Percentiles rank a stretch among this genome's conserved stretches.
phyloP scores from a whole-genome alignment of 2,113 vertebrate genomes.

The Tragelaphus strepsiceros region DNA sequence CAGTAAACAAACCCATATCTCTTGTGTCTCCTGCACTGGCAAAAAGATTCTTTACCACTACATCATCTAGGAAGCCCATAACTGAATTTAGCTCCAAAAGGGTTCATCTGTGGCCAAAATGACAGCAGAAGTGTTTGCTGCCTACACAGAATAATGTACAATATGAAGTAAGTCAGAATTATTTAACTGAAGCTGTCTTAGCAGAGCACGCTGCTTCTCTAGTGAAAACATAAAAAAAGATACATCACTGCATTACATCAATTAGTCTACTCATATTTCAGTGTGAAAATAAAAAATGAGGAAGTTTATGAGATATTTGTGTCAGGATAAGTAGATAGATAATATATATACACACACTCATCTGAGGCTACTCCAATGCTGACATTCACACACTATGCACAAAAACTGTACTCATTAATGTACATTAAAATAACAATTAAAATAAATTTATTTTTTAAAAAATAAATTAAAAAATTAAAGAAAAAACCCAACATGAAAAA shows the following conservation, averaged over 20 bases:
- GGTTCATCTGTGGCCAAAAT: not conserved
- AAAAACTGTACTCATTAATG: not conserved
- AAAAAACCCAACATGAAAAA: not conserved
- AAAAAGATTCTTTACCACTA: not conserved
- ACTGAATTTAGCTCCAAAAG: not conserved
- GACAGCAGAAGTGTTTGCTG: not conserved
- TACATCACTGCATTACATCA: not conserved
- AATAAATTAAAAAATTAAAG: too few relatives aligned
- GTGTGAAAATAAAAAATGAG: not conserved
- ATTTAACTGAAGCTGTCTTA: constrained; percentile 18
- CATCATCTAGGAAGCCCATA: not conserved
- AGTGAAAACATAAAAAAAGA: constrained; percentile 33
- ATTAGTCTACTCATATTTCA: constrained; percentile 24
- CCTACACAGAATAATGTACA: not conserved
- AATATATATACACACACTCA: not conserved
- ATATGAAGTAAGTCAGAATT: constrained; percentile 28
- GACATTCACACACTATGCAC: not conserved
- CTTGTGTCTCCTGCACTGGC: not conserved
- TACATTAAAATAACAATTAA: not conserved
- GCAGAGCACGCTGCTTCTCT: not conserved
- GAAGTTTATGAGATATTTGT: not conserved
- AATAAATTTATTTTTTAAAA: too few relatives aligned
- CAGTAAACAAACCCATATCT: not conserved
- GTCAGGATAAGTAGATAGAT: not conserved
- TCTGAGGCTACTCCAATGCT: not conserved